Evolutionary conservation across 2,113 vertebrate species (phyloP), one percentile per base, ranked within the genome.

Genomic region (Rhipidura dahli): DNA sequence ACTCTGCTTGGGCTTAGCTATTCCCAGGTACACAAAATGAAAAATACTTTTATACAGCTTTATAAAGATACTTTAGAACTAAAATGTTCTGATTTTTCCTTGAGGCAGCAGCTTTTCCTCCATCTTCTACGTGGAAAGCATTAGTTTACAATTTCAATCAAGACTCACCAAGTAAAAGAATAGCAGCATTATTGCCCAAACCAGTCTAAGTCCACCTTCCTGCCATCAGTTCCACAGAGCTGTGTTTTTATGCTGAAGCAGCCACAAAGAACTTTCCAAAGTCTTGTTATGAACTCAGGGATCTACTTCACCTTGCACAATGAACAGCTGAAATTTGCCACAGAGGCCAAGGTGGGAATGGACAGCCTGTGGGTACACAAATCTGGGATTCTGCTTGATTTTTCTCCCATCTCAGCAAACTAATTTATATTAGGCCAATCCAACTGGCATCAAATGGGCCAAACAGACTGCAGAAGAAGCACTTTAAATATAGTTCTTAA

Each of bases 401-500:
- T 76, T 81, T 89, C 20, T 80, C 20, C 31, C 6, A 8, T 15
- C 33, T 42, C 1, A 0, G 22, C 47, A 73, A 57, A 59, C 4
- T 2, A 3, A 9, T 10, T 10, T 56, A 13, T 51, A 64, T 6
- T 30, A 20, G 19, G 31, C 18, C 83, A 33, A 51, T 3, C 11
- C 35, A 75, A 9, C 4, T 13, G 44, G 4, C 23, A 18, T 56
- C n/a, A 72, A 83, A 64, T 21, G 9, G 31, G 7, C 15, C 97
- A 94, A 96, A 87, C 87, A 93, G 90, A 87, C 94, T 98, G 94
- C 97, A 97, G 96, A 97, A 94, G 56, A 96, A 83, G 56, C 77
- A 53, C 50, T 94, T 97, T 90, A 97, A 96, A 94, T 64, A 86
- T 47, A 76, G 81, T 84, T 94, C 72, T 94, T 91, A 90, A 95